phyloP scores from a whole-genome alignment of 2,113 vertebrate genomes.

The Pluvialis apricaria region DNA sequence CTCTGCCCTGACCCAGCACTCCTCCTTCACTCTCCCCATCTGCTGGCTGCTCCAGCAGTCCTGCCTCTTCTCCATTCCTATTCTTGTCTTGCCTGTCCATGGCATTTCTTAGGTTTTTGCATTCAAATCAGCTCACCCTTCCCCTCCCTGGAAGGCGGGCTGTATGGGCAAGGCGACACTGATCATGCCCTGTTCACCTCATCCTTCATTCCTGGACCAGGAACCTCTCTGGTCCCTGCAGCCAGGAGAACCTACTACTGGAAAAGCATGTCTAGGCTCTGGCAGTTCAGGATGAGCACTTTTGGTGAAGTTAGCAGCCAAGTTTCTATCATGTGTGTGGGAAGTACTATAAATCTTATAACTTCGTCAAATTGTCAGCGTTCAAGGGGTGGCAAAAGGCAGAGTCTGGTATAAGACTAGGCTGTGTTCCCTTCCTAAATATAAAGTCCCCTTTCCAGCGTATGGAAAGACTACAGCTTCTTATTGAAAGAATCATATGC shows the following conservation, averaged over 20 bases:
- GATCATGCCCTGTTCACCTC: not conserved
- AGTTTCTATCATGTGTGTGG: slow-evolving; percentile 40
- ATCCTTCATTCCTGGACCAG: not conserved
- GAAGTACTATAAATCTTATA: slow-evolving; percentile 21
- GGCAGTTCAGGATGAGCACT: not conserved
- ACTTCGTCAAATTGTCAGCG: not conserved
- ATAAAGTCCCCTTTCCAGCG: not conserved
- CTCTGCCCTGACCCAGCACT: not conserved
- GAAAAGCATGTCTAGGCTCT: not conserved
- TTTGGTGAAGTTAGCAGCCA: slow-evolving; percentile 30
- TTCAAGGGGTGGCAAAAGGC: slow-evolving; percentile 46
- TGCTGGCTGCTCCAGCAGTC: not conserved
- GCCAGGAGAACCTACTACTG: not conserved
- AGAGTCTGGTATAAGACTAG: not conserved
- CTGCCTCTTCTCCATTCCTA: not conserved
- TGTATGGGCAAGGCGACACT: not conserved
- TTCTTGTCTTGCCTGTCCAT: not conserved
- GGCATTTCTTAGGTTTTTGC: not conserved
- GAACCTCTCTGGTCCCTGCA: not conserved
- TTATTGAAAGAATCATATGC: not conserved
- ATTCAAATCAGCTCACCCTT: not conserved
- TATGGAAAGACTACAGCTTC: not conserved
- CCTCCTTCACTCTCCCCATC: not conserved
- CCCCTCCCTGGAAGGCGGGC: not conserved
- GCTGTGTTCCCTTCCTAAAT: slow-evolving; percentile 21